Evolutionary conservation across 1,140 invertebrate species (phyloP).

Genomic region (Ditylenchus dipsaci): DNA sequence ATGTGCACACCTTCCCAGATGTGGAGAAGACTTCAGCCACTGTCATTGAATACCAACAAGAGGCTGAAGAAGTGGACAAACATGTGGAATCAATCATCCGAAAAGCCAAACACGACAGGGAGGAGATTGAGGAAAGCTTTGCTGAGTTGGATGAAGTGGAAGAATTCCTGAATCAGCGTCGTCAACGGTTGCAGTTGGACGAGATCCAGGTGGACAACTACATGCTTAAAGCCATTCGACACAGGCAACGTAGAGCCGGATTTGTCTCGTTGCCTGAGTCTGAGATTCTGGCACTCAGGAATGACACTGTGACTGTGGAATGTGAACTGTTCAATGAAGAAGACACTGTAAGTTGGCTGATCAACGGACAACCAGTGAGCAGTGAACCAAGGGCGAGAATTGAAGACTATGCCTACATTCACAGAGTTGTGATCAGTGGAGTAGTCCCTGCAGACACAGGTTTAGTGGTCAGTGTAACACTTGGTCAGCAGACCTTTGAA

Average conservation of each 20-base stretch:
- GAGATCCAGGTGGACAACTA: conserved; percentile 6
- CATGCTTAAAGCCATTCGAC: background rate
- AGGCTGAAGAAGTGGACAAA: conserved; percentile 15
- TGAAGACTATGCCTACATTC: conserved; percentile 41
- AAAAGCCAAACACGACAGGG: background rate
- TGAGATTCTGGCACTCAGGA: conserved; percentile 40
- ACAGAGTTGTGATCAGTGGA: conserved; percentile 38
- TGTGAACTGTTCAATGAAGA: conserved; percentile 51
- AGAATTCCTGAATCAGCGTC: conserved; percentile 12
- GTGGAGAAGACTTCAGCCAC: background rate
- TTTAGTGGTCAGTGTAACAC: background rate
- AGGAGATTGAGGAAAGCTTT: conserved; percentile 5
- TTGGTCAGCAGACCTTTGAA: conserved; percentile 23
- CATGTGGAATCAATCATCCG: conserved; percentile 1
- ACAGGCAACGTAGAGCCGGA: background rate
- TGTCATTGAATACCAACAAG: conserved; percentile 1
- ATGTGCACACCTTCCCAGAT: background rate
- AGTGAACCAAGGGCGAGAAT: conserved; percentile 27
- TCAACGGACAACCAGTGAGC: conserved; percentile 44
- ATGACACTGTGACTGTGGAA: conserved; percentile 50
- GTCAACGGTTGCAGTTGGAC: conserved; percentile 12
- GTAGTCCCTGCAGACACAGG: conserved; percentile 42
- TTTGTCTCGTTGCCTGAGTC: conserved; percentile 22
- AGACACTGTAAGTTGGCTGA: conserved; percentile 47
- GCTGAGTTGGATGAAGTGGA: conserved; percentile 17